phyloP scores from a whole-genome alignment of 2,113 vertebrate genomes.

The Physeter macrocephalus region DNA sequence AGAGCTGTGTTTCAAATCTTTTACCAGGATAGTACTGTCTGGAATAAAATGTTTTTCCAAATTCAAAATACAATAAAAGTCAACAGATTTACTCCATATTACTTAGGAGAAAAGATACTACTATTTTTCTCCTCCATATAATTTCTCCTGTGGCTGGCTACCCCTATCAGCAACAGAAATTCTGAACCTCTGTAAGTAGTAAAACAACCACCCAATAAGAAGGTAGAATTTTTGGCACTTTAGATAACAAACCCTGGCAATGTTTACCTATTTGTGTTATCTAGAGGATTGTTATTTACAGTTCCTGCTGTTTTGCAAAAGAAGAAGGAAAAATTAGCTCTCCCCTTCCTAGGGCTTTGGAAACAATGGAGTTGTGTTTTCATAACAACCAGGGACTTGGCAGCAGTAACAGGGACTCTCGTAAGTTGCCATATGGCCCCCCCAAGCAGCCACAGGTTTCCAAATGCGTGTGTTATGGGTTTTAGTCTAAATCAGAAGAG shows the following conservation, averaged over 20 bases:
- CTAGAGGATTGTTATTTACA: conserved; percentile 58
- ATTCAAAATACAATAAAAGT: not conserved
- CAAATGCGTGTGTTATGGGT: conserved; percentile 41
- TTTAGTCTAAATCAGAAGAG: conserved; percentile 42
- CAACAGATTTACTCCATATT: not conserved
- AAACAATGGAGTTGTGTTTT: conserved; percentile 52
- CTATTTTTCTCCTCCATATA: not conserved
- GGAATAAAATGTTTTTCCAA: not conserved
- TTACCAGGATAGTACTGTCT: not conserved
- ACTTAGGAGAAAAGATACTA: not conserved
- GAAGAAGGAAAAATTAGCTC: conserved; percentile 22
- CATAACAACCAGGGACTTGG: conserved; percentile 37
- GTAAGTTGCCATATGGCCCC: conserved; percentile 40
- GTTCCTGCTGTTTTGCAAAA: conserved; percentile 52
- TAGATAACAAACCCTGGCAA: conserved; percentile 20
- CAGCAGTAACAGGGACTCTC: not conserved
- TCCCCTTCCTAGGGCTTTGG: not conserved
- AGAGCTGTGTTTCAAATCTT: not conserved
- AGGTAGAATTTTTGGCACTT: conserved; percentile 7
- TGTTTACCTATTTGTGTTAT: conserved; percentile 48
- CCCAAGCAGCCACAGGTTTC: conserved; percentile 44
- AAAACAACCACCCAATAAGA: not conserved
- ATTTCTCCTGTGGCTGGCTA: not conserved
- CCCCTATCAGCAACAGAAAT: not conserved
- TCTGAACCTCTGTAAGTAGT: not conserved